Conservation (phyloP, 2,113 vertebrate species). For the Hipposideros armiger region DNA sequence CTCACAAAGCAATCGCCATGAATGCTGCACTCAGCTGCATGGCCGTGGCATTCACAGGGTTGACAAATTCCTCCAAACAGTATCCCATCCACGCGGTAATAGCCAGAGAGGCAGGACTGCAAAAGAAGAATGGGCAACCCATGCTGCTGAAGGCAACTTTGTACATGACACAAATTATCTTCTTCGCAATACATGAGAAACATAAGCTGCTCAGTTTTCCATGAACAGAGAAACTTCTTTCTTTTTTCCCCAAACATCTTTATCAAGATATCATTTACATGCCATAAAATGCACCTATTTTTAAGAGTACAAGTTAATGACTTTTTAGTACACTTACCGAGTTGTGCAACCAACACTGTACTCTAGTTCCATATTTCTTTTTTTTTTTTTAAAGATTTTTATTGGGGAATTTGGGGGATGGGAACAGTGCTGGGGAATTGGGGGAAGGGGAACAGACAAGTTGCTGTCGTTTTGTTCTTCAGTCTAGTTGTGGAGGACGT, state of each 20-base stretch:
- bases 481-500: no score
- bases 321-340: neutral
- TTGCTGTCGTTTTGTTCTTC: no score
- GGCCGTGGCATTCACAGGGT: slow-evolving; percentile 94
- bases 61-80: slow-evolving; percentile 97
- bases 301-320: neutral
- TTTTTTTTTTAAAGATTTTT: no score
- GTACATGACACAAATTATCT: fast-evolving
- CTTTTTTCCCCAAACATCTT: neutral
- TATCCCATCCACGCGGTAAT: slow-evolving; percentile 94
- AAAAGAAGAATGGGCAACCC: neutral
- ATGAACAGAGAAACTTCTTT: neutral
- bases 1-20: slow-evolving; percentile 93
- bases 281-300: neutral
- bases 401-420: no score
- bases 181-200: neutral
- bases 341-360: neutral
- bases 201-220: neutral
- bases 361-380: neutral
- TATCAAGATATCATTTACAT: neutral
- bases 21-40: slow-evolving; percentile 91
- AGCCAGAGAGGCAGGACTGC: slow-evolving; percentile 91
- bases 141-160: neutral
- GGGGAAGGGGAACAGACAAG: no score
- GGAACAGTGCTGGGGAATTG: no score